Conservation (phyloP, 2,113 vertebrate genomes). For the Ranitomeya imitator region DNA sequence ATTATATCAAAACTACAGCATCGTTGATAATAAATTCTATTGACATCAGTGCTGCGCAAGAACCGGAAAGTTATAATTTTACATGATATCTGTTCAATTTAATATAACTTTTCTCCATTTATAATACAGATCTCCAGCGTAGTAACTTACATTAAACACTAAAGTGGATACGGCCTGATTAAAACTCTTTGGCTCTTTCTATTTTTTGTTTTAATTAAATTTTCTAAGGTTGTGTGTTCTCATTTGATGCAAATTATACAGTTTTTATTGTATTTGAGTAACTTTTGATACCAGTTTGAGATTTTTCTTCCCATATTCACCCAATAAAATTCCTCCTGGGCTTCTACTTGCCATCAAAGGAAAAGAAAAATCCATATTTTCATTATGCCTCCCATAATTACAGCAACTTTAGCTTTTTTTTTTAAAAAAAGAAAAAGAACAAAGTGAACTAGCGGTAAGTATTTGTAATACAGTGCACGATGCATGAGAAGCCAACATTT, state of each 20-base stretch:
- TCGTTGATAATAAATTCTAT: not conserved
- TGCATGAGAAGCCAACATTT: not conserved
- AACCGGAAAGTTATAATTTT: not conserved
- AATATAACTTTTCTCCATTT: not conserved
- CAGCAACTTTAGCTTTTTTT: not conserved
- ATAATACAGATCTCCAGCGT: not conserved
- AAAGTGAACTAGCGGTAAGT: not conserved
- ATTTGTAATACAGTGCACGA: not conserved
- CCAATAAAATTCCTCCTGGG: slow-evolving; percentile 5
- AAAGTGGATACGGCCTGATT: slow-evolving; percentile 3
- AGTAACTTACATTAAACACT: not conserved
- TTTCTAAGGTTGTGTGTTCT: slow-evolving; percentile 20
- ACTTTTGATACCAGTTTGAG: slow-evolving; percentile 37
- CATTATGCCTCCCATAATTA: slow-evolving; percentile 14
- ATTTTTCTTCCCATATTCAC: not conserved
- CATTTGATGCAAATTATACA: slow-evolving; percentile 37
- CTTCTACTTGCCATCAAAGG: slow-evolving; percentile 30
- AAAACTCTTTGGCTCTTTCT: slow-evolving; percentile 11
- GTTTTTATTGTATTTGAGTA: slow-evolving; percentile 20
- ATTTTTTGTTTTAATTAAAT: slow-evolving; percentile 25
- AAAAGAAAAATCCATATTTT: slow-evolving; percentile 18
- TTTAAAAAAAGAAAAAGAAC: not conserved
- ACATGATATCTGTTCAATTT: not conserved
- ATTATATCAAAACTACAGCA: not conserved
- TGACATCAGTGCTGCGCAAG: not conserved